phyloP scores from a whole-genome alignment of 2,797 vertebrate species.

The Paedocypris micromegethes region DNA sequence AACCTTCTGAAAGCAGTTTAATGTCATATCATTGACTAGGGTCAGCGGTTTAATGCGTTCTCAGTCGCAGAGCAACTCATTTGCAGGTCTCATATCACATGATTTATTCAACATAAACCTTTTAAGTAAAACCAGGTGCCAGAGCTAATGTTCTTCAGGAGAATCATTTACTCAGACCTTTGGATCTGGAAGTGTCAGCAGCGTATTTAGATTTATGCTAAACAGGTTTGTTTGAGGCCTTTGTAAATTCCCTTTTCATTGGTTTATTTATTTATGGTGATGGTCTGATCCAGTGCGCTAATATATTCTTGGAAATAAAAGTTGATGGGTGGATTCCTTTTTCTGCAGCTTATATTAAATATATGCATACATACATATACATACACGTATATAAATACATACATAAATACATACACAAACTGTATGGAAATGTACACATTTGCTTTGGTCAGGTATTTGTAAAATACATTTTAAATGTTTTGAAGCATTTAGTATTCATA shows the following conservation, averaged over 20 bases:
- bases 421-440: no score
- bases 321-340: not conserved
- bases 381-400: no score
- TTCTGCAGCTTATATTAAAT: constrained; percentile 5
- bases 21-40: not conserved
- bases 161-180: constrained; percentile 16
- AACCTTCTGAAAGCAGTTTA: constrained; percentile 13
- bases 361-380: constrained; percentile 2
- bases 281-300: constrained; percentile 22
- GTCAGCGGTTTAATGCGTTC: constrained; percentile 22
- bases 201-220: constrained; percentile 25
- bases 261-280: constrained; percentile 38
- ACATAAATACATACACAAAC: no score
- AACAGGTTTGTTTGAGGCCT: constrained; percentile 23
- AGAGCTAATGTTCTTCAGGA: constrained; percentile 17
- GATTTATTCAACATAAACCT: constrained; percentile 30
- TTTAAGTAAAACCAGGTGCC: constrained; percentile 25
- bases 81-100: constrained; percentile 1
- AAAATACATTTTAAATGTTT: no score
- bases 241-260: constrained; percentile 37
- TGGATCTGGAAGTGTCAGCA: constrained; percentile 27
- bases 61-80: constrained; percentile 9
- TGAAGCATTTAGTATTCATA: no score
- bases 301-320: constrained; percentile 32
- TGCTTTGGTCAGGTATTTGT: no score